Evolutionary conservation across 2,797 vertebrate genomes (phyloP).

Genomic region (Carcharodon carcharias): DNA sequence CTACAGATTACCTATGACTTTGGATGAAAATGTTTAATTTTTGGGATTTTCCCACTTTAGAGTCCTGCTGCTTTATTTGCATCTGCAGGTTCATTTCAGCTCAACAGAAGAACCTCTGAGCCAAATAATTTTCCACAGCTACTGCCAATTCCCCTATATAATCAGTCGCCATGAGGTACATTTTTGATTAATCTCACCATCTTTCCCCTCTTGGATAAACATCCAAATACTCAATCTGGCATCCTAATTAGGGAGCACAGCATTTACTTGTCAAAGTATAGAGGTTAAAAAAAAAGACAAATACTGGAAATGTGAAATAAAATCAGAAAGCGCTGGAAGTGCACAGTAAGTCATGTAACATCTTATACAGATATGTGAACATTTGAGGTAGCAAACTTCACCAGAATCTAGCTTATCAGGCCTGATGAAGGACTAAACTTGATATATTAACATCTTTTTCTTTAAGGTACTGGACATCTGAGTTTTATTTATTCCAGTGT

Average conservation of each 20-base stretch:
- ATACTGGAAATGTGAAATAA: background rate
- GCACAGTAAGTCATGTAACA: background rate
- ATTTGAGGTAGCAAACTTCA: background rate
- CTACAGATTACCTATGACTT: background rate
- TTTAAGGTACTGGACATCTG: background rate
- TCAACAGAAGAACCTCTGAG: background rate
- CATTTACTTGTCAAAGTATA: background rate
- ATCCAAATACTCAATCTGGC: slow-evolving; percentile 4
- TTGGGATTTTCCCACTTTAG: background rate
- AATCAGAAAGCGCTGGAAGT: background rate
- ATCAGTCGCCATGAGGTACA: background rate
- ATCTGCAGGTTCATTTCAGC: background rate
- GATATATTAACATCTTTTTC: background rate
- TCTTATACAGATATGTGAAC: background rate
- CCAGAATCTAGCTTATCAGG: background rate
- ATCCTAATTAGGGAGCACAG: slow-evolving; percentile 7
- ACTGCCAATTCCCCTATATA: background rate
- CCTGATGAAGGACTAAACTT: background rate
- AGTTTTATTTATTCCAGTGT: background rate
- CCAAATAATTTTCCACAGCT: background rate
- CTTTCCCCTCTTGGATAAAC: background rate
- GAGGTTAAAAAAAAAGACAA: background rate
- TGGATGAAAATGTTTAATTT: background rate
- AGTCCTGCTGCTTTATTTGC: too few relatives aligned
- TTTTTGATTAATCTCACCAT: background rate